Conservation (phyloP, 2,888 invertebrate genomes). For the Pammene aurita region DNA sequence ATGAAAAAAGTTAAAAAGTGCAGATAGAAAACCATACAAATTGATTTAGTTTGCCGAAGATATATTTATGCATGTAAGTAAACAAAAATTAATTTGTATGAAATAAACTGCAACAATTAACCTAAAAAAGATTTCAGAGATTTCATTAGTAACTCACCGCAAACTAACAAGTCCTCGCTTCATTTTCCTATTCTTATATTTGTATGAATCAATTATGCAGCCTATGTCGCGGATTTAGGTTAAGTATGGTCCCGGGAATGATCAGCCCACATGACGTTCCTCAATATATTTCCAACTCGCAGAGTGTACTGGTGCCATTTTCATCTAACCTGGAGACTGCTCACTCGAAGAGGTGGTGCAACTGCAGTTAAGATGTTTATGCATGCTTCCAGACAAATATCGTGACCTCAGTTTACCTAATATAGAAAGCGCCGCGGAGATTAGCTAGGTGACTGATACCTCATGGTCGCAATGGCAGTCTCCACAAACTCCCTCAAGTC, state of each 20-base stretch:
- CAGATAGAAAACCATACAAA: slow-evolving; percentile 12
- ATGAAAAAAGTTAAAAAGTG: neutral
- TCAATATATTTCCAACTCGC: slow-evolving; percentile 14
- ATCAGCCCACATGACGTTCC: slow-evolving; percentile 53
- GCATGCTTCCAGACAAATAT: slow-evolving; percentile 42
- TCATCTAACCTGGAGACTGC: slow-evolving; percentile 13
- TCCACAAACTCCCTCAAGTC: slow-evolving; percentile 33
- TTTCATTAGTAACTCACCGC: slow-evolving; percentile 32
- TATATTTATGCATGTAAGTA: neutral
- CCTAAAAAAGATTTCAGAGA: slow-evolving; percentile 1
- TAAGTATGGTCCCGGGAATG: slow-evolving; percentile 48
- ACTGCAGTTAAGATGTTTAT: slow-evolving; percentile 26
- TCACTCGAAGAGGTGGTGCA: slow-evolving; percentile 21
- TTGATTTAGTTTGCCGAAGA: neutral
- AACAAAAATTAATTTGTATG: slow-evolving; percentile 5
- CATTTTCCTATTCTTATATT: slow-evolving; percentile 43
- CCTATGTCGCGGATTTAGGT: slow-evolving; percentile 24
- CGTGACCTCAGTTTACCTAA: slow-evolving; percentile 53
- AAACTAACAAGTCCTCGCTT: slow-evolving; percentile 40
- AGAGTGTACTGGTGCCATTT: slow-evolving; percentile 2
- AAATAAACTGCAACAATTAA: slow-evolving; percentile 11
- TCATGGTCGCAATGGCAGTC: slow-evolving; percentile 43
- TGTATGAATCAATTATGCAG: slow-evolving; percentile 14
- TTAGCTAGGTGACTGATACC: slow-evolving; percentile 33
- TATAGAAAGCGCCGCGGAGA: slow-evolving; percentile 48